Evolutionary conservation across 2,888 invertebrate species (phyloP).

Genomic region (Agriopis leucophaearia): DNA sequence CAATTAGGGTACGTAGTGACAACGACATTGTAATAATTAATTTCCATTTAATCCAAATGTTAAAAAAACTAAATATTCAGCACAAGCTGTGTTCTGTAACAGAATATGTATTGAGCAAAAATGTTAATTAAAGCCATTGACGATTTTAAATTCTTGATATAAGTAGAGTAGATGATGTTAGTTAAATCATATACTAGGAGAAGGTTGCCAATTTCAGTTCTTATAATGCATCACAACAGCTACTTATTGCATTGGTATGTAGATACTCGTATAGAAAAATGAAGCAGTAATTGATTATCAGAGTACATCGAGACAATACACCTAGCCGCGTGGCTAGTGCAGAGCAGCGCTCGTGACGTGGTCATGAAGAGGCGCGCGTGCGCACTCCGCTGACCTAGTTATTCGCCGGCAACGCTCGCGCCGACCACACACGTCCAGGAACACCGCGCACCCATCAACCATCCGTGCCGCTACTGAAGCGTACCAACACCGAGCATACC

Average conservation of each 20-base stretch:
- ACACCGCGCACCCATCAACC: constrained; percentile 59
- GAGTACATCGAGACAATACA: constrained; percentile 24
- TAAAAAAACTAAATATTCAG: not conserved
- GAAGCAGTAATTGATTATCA: not conserved
- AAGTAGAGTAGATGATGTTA: not conserved
- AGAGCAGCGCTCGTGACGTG: constrained; percentile 49
- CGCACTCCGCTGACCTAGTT: constrained; percentile 79
- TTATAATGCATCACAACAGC: not conserved
- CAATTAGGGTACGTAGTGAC: constrained; percentile 56
- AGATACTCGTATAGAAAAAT: not conserved
- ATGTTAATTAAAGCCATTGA: constrained; percentile 38
- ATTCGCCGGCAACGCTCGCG: constrained; percentile 66
- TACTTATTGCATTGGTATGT: not conserved
- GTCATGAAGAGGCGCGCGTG: constrained; percentile 73
- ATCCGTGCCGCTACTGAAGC: constrained; percentile 70
- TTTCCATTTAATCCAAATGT: constrained; percentile 12
- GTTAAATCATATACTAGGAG: not conserved
- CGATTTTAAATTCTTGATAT: not conserved
- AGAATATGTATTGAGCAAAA: constrained; percentile 11
- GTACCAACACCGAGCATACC: constrained; percentile 68
- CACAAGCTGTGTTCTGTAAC: not conserved
- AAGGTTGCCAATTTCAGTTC: not conserved
- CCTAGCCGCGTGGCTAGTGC: constrained; percentile 21
- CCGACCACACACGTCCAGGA: constrained; percentile 66
- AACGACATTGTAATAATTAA: constrained; percentile 15